Base-by-base conservation (phyloP, 2,113 vertebrate genomes). In the Pholis gunnellus region DNA sequence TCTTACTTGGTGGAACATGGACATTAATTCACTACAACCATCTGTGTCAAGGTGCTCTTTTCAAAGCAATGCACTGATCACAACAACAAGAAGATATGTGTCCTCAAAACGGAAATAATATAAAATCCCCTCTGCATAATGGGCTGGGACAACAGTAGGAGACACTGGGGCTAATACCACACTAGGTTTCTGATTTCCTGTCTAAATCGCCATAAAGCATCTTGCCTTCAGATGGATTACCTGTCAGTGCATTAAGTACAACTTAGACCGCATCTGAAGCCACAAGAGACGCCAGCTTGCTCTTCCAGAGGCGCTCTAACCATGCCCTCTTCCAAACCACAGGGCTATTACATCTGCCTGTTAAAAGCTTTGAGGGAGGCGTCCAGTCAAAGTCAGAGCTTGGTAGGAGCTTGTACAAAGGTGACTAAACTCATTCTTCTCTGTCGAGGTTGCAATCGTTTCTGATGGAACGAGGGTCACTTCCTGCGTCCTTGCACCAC, bases 231-330 rank as follows among this genome's bases (percentile, higher is more conserved):
- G 94, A 94, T 95, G 85, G 94, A 95, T 95, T 94, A 95, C 92
- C 92, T 94, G 94, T 90, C 92, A 72, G 89, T 93, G 92, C 93
- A 94, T 94, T 95, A 93, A 94, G 92, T 88, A 94, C 87, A 94
- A 91, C 65, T 94, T 81, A 91, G 90, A 93, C 91, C 92, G 57
- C 94, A 93, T 94, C 90, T 91, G 86, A 91, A 88, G 91, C 91
- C 94, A 92, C 93, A 83, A 82, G 89, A 92, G 94, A 94, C 85
- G 73, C 90, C 82, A 78, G 87, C 79, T 70, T 82, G 80, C 90
- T 92, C 78, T 87, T 89, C 88, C 86, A 77, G 78, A 88, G 87
- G 85, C 9, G 89, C 90, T 92, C 88, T 88, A 88, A 84, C 77
- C 76, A 75, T 79, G 92, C 86, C 91, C 86, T 93, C 88, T 91